Evolutionary conservation across 2,888 invertebrate genomes (phyloP), one percentile per base, ranked within the genome.

Genomic region (Lapara coniferarum): DNA sequence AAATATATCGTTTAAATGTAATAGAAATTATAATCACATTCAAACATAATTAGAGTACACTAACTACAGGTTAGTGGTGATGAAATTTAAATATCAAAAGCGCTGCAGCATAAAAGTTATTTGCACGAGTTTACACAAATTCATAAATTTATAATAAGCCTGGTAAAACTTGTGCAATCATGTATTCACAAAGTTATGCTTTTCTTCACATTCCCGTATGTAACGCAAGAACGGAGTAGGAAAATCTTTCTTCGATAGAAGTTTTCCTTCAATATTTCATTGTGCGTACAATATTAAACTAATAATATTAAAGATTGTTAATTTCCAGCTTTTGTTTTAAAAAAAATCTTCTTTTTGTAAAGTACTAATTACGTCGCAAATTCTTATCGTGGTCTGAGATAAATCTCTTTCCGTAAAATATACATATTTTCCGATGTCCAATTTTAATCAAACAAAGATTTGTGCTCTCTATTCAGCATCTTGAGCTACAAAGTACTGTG

Each of bases 281-380:
- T 75, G 75, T 77, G 74, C 74, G 71, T 71, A 72, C 73, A 75
- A 77, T 78, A 73, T 77, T 68, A 69, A 79, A 75, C 76, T 75
- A 71, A 79, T 77, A 25, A 13, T 56, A 6, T 56, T 56, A 56
- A 56, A 13, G 25, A 25, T 13, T 56, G 12, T 25, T 25, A 37
- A 37, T 37, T 37, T 37, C 37, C 8, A 37, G 37, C 5, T 7
- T 37, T 37, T 37, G 5, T 37, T 37, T 4, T 2, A 37, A 37
- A 37, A 37, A 2, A 25, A 2, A 2, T 25, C 25, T 25, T 25
- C 25, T 25, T 25, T 25, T 25, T 25, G 25, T 25, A 25, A 25
- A 25, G 25, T 25, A 25, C 25, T 25, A 25, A 2, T 25, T 25
- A 2, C 2, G 25, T 2, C 25, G 25, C 1, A 25, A 25, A 25